Evolutionary conservation across 2,888 invertebrate genomes (phyloP), one percentile per base, ranked within the genome.

Genomic region (Rutpela maculata): DNA sequence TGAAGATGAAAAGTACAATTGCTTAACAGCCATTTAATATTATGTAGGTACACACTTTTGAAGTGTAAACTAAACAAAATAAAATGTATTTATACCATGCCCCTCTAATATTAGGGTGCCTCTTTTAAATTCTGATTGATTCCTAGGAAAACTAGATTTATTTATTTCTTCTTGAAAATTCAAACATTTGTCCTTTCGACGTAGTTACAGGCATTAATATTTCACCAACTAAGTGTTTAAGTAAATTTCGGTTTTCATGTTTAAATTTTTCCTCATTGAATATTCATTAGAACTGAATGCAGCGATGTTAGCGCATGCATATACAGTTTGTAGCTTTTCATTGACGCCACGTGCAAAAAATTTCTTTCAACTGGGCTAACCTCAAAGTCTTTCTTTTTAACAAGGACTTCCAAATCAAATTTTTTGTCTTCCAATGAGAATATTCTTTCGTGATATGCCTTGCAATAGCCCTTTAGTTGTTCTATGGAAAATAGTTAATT

Each of bases 371-470:
- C 43, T 55, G 43, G 89, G 90, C 93, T 93, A 95, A 99, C 98
- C 97, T 99, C 98, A 92, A 95, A 95, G 92, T 99, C 99, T 95
- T 99, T 99, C 93, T 96, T 96, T 93, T 97, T 96, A 92, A 99
- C 98, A 92, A 96, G 93, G 93, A 96, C 95, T 93, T 99, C 99
- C 94, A 99, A 94, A 94, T 99, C 99, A 93, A 96, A 99, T 93
- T 99, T 99, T 91, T 95, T 93, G 89, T 96, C 95, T 93, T 99
- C 98, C 93, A 99, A 94, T 87, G 92, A 91, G 91, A 90, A 91
- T 93, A 98, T 96, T 93, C 96, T 95, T 89, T 93, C 93, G 92
- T 98, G 94, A 93, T 98, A 96, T 95, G 94, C 92, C 94, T 95
- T 92, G 93, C 91, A 92, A 94, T 92, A 50, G 90, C 92, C 93